phyloP scores from a whole-genome alignment of 1,140 invertebrate genomes.

The Bombus breviceps region DNA sequence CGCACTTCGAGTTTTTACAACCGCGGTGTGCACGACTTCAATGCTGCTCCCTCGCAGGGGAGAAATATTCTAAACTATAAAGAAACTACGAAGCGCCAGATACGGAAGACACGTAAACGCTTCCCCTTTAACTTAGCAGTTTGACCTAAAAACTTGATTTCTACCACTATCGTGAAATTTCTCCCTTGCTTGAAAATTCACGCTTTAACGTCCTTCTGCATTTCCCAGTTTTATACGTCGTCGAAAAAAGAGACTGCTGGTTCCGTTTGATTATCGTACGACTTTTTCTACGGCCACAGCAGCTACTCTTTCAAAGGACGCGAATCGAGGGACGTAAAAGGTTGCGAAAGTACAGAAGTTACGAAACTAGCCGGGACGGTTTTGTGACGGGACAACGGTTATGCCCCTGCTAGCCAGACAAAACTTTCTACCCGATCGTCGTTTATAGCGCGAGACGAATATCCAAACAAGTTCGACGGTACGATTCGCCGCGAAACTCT shows the following conservation, averaged over 20 bases:
- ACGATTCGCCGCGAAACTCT: neutral
- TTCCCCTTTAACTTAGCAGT: neutral
- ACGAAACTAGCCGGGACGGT: neutral
- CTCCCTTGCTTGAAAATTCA: neutral
- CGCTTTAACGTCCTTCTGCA: neutral
- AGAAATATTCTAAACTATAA: neutral
- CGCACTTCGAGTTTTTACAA: neutral
- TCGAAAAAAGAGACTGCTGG: neutral
- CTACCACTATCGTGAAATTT: neutral
- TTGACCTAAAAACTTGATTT: neutral
- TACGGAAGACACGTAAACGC: neutral
- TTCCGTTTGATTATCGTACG: constrained; percentile 19
- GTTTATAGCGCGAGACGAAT: constrained; percentile 46
- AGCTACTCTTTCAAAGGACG: neutral
- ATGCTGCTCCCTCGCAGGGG: neutral
- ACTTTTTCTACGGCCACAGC: neutral
- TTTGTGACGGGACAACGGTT: constrained; percentile 19
- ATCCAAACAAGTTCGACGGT: constrained; percentile 27
- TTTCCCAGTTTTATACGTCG: neutral
- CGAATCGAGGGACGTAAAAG: neutral
- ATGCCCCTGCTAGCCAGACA: neutral
- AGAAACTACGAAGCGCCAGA: neutral
- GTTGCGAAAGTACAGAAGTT: constrained; percentile 10
- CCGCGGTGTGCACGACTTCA: neutral
- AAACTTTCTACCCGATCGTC: constrained; percentile 47